These are phyloP conservation scores for Mirza zaza DNA, from an alignment of 2,113 vertebrate genomes.

Conservation along the genomic window DNA sequence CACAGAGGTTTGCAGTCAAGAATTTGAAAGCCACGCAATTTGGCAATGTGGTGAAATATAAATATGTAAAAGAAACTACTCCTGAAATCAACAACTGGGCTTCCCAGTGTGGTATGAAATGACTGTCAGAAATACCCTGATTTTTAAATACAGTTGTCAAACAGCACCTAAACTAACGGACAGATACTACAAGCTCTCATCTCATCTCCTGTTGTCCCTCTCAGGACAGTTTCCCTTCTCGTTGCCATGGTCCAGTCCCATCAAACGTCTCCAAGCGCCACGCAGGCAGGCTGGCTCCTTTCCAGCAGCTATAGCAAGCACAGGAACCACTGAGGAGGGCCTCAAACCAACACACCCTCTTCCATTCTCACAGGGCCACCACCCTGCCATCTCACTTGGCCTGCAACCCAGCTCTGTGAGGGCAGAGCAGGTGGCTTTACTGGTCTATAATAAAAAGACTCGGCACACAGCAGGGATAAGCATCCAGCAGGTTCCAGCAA, in stretches of 20 bases:
- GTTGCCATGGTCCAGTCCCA: not conserved
- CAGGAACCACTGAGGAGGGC: rapidly evolving
- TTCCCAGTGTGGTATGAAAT: not conserved
- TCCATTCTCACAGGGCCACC: no score
- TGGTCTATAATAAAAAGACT: not conserved
- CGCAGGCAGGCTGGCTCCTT: not conserved
- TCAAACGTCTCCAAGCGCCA: not conserved
- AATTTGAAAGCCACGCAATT: not conserved
- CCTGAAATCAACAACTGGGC: not conserved
- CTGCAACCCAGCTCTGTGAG: not conserved
- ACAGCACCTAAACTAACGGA: not conserved
- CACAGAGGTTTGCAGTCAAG: not conserved
- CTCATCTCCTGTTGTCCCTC: not conserved
- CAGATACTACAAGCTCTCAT: rapidly evolving
- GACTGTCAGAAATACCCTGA: not conserved
- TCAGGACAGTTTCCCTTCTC: not conserved
- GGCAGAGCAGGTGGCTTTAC: not conserved
- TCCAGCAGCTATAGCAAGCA: not conserved
- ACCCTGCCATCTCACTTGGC: rapidly evolving
- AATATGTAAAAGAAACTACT: not conserved
- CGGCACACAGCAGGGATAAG: not conserved
- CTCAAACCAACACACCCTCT: not conserved
- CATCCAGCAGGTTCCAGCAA: not conserved
- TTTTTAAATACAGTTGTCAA: not conserved
- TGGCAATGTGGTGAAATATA: not conserved